Evolutionary conservation across 1,140 invertebrate genomes (phyloP), one percentile per base, ranked within the genome.

Genomic region (Pseudomyrmex flavicornis): DNA sequence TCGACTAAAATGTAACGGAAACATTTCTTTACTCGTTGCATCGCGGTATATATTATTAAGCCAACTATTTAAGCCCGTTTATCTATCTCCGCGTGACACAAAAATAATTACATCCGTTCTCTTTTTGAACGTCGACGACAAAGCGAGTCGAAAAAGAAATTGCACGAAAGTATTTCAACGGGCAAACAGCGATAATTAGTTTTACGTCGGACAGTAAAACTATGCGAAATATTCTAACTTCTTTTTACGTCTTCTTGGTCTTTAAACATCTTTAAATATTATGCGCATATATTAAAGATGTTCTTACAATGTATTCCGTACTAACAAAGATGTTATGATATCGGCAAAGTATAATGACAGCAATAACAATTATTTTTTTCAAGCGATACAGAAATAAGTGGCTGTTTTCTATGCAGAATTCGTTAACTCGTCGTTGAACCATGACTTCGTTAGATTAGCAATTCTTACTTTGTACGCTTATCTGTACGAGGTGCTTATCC

Each of bases 401-500:
- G 8, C 52, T 58, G 3, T 48, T 44, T 77, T 46, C 17, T n/a
- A 12, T 15, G 54, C 20, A 12, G 44, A 79, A 79, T 70, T 79
- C 35, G 20, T 69, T 79, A 70, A 69, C 44, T 59, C 44, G 17
- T 63, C 50, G 13, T 20, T 52, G 73, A 63, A n/a, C 13, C 35
- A 15, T 68, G 54, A 58, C 52, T 70, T 26, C 52, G 46, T 70
- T 79, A 48, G 15, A 79, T 79, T 79, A 79, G 52, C 76, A 79
- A 72, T 70, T 70, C 54, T 59, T 72, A 80, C 72, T 80, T 72
- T 12, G 2, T 48, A 5, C 22, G 66, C n/a, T 80, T 80, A 80
- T 80, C 66, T 80, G 1, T 75, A 35, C 22, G 44, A 44, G 12
- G 26, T 44, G 52, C 50, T 15, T 54, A 52, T 52, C 20, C 26